Percentiles rank a stretch among this genome's conserved stretches.
These are phyloP conservation scores for Lasioglossum lativentre DNA, from an alignment of 2,888 invertebrate genomes.

Conservation along the genomic window DNA sequence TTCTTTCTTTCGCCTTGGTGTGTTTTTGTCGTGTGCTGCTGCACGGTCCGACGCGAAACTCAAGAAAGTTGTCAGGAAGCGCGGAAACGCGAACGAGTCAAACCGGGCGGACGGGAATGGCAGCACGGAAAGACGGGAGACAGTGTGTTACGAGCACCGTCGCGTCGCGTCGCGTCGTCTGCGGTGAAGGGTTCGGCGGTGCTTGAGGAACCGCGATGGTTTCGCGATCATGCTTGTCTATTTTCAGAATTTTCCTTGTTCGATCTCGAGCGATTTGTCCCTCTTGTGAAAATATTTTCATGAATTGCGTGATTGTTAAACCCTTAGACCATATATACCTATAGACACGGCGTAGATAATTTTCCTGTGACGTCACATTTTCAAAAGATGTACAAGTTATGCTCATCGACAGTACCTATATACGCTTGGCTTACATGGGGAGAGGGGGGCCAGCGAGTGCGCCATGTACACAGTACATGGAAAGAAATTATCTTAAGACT, in stretches of 20 bases:
- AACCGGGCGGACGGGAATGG: background rate
- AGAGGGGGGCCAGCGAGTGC: no score
- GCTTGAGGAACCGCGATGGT: background rate
- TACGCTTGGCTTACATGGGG: no score
- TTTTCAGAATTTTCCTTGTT: background rate
- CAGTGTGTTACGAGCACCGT: conserved; percentile 1
- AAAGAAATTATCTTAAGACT: no score
- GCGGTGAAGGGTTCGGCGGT: background rate
- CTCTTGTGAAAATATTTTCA: background rate
- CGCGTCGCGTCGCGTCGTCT: no score
- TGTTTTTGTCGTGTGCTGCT: background rate
- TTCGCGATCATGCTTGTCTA: background rate
- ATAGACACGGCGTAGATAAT: no score
- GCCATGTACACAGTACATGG: no score
- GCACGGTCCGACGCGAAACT: conserved; percentile 1
- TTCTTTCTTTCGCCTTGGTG: conserved; percentile 3
- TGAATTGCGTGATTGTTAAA: no score
- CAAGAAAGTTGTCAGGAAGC: conserved; percentile 34
- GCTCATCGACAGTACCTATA: no score
- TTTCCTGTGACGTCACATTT: no score
- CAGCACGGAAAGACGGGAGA: background rate
- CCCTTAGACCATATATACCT: no score
- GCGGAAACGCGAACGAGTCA: conserved; percentile 10
- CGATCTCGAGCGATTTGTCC: no score
- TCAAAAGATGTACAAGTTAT: no score